Base-by-base conservation (phyloP, 2,113 vertebrate species). In the Myodes glareolus region DNA sequence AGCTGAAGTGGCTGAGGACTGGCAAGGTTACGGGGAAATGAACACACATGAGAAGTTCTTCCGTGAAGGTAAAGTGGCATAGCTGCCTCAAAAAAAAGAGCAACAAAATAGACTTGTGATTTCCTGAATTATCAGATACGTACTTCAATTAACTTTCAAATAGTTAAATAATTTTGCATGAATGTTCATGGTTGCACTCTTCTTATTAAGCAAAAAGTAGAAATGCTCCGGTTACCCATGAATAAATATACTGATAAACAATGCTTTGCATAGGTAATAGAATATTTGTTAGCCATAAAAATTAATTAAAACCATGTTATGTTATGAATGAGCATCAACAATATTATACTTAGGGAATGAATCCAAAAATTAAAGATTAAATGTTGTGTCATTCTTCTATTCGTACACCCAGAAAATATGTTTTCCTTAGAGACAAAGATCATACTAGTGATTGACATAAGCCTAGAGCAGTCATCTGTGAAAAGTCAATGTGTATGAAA, bases 401-500 rank as follows among this genome's bases (percentile, higher is more conserved):
- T 2, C 2, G 84, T 82, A 73, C 39, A 39, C 10, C 25, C 6
- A 2, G 0, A 47, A 31, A 31, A 84, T 21, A 7, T 25, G 13
- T 23, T 55, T 27, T 17, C 47, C 42, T 55, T 29, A 63, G 16
- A 84, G 2, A 89, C 23, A 68, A 16, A 90, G 47, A 31, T 50
- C 33, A 65, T 33, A 52, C 0, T 52, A 25, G 33, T 90, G 42
- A 5, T 50, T 36, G 3, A 11, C 7, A 17, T 1, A n/a, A 12
- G 2, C 16, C 78, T 6, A 27, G 16, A 5, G 25, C 14, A 36
- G 0, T 52, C 2, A 0, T 0, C 4, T 72, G 29, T 19, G 23
- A 14, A 72, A 25, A 82, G 90, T 67, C 10, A 17, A 3, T 12
- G 42, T 0, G 27, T 17, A 2, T 76, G 0, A 8, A 14, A 0